Evolutionary conservation across 2,888 invertebrate species (phyloP).

Genomic region (Keiferia lycopersicella): DNA sequence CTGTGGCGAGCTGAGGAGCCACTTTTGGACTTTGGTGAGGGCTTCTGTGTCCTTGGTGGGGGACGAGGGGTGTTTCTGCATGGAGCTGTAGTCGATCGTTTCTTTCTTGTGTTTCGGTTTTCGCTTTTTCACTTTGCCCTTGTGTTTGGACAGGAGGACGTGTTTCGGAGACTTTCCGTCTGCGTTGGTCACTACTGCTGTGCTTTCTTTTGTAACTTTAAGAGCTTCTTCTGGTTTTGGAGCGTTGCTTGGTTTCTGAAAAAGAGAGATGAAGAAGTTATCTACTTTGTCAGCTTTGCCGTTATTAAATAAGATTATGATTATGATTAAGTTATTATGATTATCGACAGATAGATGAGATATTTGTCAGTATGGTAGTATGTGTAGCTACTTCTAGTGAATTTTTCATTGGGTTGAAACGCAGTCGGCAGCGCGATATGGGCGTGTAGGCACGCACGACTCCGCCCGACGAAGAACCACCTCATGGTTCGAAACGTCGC

Average conservation of each 20-base stretch:
- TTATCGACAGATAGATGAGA: no score
- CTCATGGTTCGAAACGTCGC: no score
- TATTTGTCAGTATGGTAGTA: no score
- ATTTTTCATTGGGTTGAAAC: no score
- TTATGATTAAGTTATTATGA: no score
- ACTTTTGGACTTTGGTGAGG: slow-evolving; percentile 90
- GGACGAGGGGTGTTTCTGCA: slow-evolving; percentile 82
- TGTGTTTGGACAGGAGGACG: slow-evolving; percentile 73
- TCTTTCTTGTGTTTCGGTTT: slow-evolving; percentile 85
- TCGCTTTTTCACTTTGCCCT: slow-evolving; percentile 73
- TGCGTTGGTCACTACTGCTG: slow-evolving; percentile 69
- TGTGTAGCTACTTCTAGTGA: no score
- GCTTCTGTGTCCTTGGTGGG: slow-evolving; percentile 81
- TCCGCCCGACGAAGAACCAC: no score
- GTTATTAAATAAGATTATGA: background rate
- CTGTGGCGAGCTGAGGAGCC: slow-evolving; percentile 88
- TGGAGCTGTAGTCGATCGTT: slow-evolving; percentile 89
- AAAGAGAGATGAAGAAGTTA: slow-evolving; percentile 9
- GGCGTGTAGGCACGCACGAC: no score
- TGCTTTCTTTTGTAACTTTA: slow-evolving; percentile 69
- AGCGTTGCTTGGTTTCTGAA: slow-evolving; percentile 65
- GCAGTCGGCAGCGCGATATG: no score
- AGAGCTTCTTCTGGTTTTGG: slow-evolving; percentile 61
- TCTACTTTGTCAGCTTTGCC: background rate
- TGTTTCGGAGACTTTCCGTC: slow-evolving; percentile 82